These are phyloP conservation scores for Luffia ferchaultella DNA, from an alignment of 2,888 invertebrate genomes.

Conservation along the genomic window DNA sequence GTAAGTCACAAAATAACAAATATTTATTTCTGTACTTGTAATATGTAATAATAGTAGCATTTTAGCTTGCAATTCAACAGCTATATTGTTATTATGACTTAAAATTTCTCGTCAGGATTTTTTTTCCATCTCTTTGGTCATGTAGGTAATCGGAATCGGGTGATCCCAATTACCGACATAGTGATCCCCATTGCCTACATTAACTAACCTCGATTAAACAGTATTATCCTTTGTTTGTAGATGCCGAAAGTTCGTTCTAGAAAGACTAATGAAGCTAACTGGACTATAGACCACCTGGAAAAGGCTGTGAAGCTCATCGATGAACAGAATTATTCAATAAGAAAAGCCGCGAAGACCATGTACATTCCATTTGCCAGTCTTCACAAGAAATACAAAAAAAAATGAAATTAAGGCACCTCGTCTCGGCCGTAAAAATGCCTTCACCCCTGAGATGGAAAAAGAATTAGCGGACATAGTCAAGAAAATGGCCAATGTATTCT, in stretches of 20 bases:
- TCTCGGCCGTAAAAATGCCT: constrained; percentile 9
- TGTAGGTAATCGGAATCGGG: background rate
- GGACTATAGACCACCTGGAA: constrained; percentile 14
- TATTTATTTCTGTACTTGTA: background rate
- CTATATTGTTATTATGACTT: background rate
- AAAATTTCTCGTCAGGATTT: background rate
- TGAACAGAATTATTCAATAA: constrained; percentile 14
- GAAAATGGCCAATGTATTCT: constrained; percentile 20
- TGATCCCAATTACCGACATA: background rate
- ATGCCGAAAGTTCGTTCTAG: background rate
- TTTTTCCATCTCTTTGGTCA: background rate
- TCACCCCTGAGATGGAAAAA: constrained; percentile 15
- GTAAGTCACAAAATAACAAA: background rate
- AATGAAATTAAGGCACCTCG: background rate
- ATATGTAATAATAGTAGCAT: background rate
- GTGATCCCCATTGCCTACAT: background rate
- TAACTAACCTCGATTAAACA: background rate
- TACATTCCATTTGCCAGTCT: constrained; percentile 15
- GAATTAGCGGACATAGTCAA: constrained; percentile 17
- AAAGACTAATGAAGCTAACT: constrained; percentile 13
- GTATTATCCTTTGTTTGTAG: background rate
- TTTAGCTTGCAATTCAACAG: background rate
- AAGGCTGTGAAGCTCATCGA: constrained; percentile 12
- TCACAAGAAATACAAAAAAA: constrained; percentile 5
- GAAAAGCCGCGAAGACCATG: constrained; percentile 13